Conservation (phyloP, 2,113 vertebrate genomes). For the Rostratula benghalensis region DNA sequence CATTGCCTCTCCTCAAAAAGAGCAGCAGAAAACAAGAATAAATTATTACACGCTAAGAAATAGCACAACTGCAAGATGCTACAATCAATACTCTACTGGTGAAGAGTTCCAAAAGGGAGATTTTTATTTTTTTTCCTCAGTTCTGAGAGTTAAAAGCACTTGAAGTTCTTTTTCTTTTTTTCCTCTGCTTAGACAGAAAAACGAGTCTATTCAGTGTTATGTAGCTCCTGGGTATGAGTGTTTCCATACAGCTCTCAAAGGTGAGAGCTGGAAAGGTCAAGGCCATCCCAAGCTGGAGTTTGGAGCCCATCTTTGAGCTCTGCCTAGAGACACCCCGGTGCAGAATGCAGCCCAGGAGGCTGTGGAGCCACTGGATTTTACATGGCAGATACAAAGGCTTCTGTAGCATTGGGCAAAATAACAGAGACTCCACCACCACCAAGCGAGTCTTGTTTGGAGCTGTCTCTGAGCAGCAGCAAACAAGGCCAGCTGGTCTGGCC, state of each 20-base stretch:
- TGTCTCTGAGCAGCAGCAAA: background rate
- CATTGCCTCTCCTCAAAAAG: conserved; percentile 90
- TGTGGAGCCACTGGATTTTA: background rate
- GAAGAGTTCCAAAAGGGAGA: background rate
- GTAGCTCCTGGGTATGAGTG: background rate
- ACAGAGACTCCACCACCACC: accelerated
- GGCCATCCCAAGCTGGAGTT: background rate
- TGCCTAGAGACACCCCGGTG: background rate
- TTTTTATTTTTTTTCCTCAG: background rate
- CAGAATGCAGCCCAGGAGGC: background rate
- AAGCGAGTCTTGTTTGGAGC: background rate
- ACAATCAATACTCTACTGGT: background rate
- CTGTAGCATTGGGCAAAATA: background rate
- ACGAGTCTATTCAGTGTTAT: accelerated
- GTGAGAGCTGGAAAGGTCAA: background rate
- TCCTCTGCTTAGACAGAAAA: background rate
- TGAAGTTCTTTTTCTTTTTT: background rate
- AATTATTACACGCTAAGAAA: accelerated
- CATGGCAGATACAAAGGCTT: background rate
- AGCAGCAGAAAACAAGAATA: background rate
- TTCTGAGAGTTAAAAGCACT: background rate
- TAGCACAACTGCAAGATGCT: background rate
- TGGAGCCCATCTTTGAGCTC: background rate
- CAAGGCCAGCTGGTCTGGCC: background rate
- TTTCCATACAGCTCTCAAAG: background rate